Conservation (phyloP, 2,113 vertebrate genomes). For the Phasianus colchicus region DNA sequence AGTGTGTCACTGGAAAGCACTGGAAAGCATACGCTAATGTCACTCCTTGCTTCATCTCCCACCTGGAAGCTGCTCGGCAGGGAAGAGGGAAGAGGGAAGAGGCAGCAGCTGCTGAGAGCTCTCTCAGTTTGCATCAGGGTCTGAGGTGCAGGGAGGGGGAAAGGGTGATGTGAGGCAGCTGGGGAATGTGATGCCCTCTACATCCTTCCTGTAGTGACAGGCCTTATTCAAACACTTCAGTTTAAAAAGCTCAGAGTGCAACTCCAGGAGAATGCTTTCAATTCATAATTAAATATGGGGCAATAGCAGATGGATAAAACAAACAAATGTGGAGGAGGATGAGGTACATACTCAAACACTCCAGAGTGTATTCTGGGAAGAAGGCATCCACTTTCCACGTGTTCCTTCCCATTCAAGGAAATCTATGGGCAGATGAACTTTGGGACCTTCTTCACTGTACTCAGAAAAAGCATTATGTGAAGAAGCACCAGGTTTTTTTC, state of each 20-base stretch:
- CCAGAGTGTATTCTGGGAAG: constrained; percentile 55
- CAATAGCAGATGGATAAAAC: constrained; percentile 72
- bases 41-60: not conserved
- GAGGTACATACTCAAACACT: constrained; percentile 47
- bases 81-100: constrained; percentile 38
- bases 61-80: constrained; percentile 12
- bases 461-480: not conserved
- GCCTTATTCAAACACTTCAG: constrained; percentile 72
- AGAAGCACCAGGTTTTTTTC: not conserved
- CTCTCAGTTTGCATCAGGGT: not conserved
- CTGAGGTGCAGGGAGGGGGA: constrained; percentile 46
- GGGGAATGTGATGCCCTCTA: constrained; percentile 62
- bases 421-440: constrained; percentile 36
- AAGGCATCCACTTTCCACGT: constrained; percentile 23
- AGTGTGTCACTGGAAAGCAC: not conserved
- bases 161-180: constrained; percentile 67
- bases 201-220: constrained; percentile 70
- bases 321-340: constrained; percentile 61
- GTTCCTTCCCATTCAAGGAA: constrained; percentile 51
- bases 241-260: constrained; percentile 65
- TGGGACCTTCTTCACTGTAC: not conserved
- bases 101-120: constrained; percentile 13
- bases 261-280: constrained; percentile 60
- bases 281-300: constrained; percentile 70
- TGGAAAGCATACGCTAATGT: constrained; percentile 10